phyloP scores from a whole-genome alignment of 2,113 vertebrate species.

The human region GRCh38 chr5:111242501-111243000 shows the following conservation, averaged over 20 bases:
- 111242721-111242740: background rate
- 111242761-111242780: background rate
- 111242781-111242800: background rate
- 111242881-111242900: background rate
- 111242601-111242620: background rate
- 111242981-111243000: background rate
- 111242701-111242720: background rate
- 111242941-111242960: background rate
- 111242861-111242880: background rate
- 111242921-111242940: background rate
- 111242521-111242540: background rate
- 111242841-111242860: no score
- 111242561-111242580: background rate
- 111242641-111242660: background rate
- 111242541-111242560: background rate
- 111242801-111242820: background rate
- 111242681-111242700: background rate
- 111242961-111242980: background rate
- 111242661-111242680: background rate
- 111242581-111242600: background rate
- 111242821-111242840: fast-evolving
- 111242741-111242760: background rate
- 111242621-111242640: background rate
- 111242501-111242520: background rate
- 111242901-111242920: background rate